phyloP scores from a whole-genome alignment of 2,113 vertebrate genomes.

The Rousettus leschenaultii region DNA sequence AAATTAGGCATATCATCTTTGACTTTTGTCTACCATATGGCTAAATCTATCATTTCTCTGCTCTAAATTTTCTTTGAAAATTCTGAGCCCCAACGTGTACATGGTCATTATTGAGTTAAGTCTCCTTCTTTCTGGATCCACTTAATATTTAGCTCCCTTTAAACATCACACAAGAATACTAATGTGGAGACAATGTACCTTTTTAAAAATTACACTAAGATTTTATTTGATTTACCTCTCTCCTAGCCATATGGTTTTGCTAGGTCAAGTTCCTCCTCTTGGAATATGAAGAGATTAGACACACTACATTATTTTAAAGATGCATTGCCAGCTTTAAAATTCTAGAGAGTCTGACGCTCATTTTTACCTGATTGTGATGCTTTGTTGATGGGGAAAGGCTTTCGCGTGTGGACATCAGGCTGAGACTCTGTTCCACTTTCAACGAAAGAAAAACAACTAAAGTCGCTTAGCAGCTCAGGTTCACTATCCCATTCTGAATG shows the following conservation, averaged over 20 bases:
- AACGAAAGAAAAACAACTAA: conserved; percentile 32
- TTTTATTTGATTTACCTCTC: neutral
- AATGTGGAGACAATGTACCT: neutral
- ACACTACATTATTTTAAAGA: neutral
- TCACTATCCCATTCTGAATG: conserved; percentile 77
- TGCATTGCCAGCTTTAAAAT: neutral
- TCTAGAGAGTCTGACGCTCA: neutral
- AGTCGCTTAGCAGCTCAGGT: conserved; percentile 58
- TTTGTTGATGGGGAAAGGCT: conserved; percentile 59
- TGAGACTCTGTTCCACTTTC: conserved; percentile 76
- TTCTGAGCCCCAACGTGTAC: neutral
- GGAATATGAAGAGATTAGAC: neutral
- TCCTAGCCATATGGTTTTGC: neutral
- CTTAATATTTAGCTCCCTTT: neutral
- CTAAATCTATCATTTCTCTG: neutral
- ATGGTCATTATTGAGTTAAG: neutral
- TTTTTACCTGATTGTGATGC: conserved; percentile 76
- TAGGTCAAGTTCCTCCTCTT: neutral
- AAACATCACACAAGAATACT: neutral
- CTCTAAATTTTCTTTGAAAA: neutral
- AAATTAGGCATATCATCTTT: neutral
- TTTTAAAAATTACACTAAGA: neutral
- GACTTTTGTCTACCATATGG: too few species aligned
- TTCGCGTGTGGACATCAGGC: conserved; percentile 63
- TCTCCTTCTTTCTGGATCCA: neutral